These are phyloP conservation scores for Echinops telfairi DNA, from an alignment of 2,113 vertebrate genomes.

Conservation along the genomic window DNA sequence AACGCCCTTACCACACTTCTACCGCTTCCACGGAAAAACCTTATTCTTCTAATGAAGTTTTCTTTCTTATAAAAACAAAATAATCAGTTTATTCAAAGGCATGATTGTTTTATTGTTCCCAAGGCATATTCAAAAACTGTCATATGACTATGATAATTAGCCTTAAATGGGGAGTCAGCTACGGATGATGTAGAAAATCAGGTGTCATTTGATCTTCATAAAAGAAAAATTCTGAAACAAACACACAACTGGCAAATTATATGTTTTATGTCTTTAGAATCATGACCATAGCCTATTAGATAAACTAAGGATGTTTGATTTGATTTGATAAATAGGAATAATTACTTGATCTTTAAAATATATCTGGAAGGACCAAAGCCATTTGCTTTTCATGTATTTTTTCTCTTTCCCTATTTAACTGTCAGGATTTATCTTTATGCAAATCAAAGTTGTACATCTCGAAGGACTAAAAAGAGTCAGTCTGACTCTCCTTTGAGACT, in stretches of 20 bases:
- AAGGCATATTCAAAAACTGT: no score
- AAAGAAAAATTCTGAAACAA: constrained; percentile 1
- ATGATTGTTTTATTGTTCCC: no score
- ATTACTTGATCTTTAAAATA: constrained; percentile 44
- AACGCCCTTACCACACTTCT: no score
- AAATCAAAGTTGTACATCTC: neutral
- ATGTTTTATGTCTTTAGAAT: neutral
- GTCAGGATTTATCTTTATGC: neutral
- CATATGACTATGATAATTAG: no score
- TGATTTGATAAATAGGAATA: constrained; percentile 39
- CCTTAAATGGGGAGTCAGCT: no score
- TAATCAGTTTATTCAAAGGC: no score
- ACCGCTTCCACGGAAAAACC: no score
- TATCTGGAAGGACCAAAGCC: constrained; percentile 42
- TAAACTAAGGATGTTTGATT: neutral
- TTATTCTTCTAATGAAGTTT: no score
- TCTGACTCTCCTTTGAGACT: neutral
- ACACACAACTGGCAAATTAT: constrained; percentile 3
- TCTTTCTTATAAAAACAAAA: no score
- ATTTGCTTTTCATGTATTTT: constrained; percentile 4
- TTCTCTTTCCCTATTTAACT: neutral
- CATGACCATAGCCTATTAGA: neutral
- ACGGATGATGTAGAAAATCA: no score
- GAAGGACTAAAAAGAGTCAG: constrained; percentile 15
- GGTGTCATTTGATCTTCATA: neutral